Base-by-base conservation (phyloP, 2,888 invertebrate genomes). In the Dryadula phaetusa region DNA sequence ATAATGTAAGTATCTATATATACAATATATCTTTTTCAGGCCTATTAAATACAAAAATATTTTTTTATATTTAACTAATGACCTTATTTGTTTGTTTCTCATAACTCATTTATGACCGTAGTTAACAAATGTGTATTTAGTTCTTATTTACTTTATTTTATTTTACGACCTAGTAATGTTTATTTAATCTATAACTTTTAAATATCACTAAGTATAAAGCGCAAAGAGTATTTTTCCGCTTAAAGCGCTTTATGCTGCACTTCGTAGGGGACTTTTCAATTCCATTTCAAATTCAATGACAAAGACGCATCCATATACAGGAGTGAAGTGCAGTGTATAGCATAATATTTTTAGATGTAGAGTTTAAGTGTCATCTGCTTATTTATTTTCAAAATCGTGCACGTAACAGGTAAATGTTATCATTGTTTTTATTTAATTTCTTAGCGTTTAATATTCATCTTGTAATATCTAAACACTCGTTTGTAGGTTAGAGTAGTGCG, bases 321-420 rank as follows among this genome's bases (percentile, higher is more conserved):
- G 72, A 74, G 76, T 75, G 73, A 67, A 77, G 78, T 77, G 78
- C 76, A 78, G 79, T 79, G 79, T 78, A 82, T 82, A 86, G 84
- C 86, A 90, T 90, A 92, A 92, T 93, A 93, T 92, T 93, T 93
- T 92, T 93, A 93, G 92, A 93, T 93, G 92, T 93, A 93, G 93
- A 86, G 88, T 88, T 85, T 85, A 87, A 85, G 87, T 90, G 90
- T 88, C 88, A 87, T 86, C 85, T 82, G 82, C 85, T 82, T 83
- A 83, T 83, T 84, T 82, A 78, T 80, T 79, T 77, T 68, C 79
- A 81, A 79, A 81, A 82, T 85, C 85, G 84, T 83, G 82, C 82
- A 82, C 79, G 77, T 76, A 85, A 74, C 74, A 91, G 92, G 92
- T 92, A 92, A 90, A 75, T 82, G 79, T 74, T 77, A 73, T 74